Conservation (phyloP, 53 echinoderm and acorn worm species). For the Hippasteria phrygiana region DNA sequence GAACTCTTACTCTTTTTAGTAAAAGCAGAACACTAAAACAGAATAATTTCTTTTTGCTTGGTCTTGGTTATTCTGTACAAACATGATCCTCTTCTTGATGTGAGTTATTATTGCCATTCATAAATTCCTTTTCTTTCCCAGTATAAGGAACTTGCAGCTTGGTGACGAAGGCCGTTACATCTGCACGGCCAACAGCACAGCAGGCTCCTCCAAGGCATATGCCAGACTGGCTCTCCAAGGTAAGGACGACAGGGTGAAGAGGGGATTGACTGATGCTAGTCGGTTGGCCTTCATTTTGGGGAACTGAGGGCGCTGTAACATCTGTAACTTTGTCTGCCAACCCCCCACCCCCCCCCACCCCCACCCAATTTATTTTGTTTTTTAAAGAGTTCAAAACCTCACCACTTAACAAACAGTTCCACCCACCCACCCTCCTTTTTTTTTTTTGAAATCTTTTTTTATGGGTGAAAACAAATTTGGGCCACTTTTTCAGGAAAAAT, state of each 20-base stretch:
- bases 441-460: no score
- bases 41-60: no score
- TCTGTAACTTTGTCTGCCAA: no score
- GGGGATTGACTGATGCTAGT: neutral
- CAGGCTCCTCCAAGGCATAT: constrained; percentile 82
- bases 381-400: no score
- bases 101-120: neutral
- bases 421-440: no score
- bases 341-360: no score
- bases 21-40: neutral
- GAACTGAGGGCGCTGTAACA: no score
- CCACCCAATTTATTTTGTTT: no score
- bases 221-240: constrained; percentile 84
- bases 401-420: no score
- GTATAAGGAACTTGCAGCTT: constrained; percentile 68
- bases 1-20: neutral
- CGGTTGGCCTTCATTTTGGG: neutral
- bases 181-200: constrained; percentile 85
- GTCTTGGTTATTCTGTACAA: no score
- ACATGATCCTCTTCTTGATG: neutral
- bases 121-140: constrained; percentile 6
- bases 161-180: constrained; percentile 91
- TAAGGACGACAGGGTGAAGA: constrained; percentile 14
- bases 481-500: no score
- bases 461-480: no score